Conservation (phyloP, 2,797 vertebrate species). For the Petrocephalus schoutedeni region DNA sequence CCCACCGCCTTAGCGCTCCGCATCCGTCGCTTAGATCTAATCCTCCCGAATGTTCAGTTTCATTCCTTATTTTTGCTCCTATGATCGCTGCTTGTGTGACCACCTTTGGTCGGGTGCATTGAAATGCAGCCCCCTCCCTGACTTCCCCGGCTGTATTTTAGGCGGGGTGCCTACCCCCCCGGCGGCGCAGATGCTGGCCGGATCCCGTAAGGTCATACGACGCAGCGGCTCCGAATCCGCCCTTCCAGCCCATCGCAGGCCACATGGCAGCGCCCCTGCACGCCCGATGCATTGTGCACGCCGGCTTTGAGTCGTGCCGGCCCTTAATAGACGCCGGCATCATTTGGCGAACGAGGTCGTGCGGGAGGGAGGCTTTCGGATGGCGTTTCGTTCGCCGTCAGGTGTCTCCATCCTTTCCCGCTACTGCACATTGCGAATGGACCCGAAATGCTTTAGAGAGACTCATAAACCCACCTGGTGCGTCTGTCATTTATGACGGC, state of each 20-base stretch:
- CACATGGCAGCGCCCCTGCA: neutral
- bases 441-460: neutral
- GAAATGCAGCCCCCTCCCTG: neutral
- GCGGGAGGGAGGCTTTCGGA: neutral
- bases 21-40: neutral
- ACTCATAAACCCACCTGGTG: neutral
- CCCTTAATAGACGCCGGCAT: neutral
- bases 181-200: constrained; percentile 12
- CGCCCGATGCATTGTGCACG: neutral
- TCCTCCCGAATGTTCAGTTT: neutral
- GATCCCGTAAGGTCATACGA: constrained; percentile 5
- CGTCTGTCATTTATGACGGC: neutral
- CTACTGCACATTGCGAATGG: neutral
- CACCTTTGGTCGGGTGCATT: neutral
- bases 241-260: neutral
- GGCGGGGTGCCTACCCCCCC: neutral
- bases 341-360: neutral
- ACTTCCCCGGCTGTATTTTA: neutral
- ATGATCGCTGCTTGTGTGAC: neutral
- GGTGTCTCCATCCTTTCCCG: neutral
- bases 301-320: neutral
- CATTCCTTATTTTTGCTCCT: neutral
- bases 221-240: neutral
- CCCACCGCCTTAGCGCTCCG: neutral
- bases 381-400: neutral